phyloP scores from a whole-genome alignment of 2,888 invertebrate species.

The Corythucha ciliata region DNA sequence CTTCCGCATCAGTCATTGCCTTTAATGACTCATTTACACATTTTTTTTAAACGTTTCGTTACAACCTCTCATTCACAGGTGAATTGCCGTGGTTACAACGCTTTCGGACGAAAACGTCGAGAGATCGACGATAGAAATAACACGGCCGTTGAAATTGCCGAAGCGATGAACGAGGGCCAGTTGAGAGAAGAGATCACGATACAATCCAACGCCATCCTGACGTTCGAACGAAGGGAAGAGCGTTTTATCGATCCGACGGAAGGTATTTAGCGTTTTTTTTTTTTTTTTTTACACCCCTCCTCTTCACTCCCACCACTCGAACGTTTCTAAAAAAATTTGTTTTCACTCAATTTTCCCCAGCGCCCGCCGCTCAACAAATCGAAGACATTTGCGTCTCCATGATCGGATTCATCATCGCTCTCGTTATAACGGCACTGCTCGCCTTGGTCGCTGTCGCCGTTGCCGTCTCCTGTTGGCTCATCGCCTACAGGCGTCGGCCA shows the following conservation, averaged over 20 bases:
- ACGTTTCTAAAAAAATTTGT: background rate
- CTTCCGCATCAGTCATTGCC: too few relatives aligned
- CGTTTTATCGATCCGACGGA: slow-evolving; percentile 68
- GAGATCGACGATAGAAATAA: slow-evolving; percentile 40
- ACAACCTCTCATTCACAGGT: too few relatives aligned
- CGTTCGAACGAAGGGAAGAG: slow-evolving; percentile 76
- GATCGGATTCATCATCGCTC: slow-evolving; percentile 83
- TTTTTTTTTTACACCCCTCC: background rate
- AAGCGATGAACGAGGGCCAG: slow-evolving; percentile 51
- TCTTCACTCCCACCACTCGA: background rate
- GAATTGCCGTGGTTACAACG: slow-evolving; percentile 83
- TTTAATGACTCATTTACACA: too few relatives aligned
- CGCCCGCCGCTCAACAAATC: slow-evolving; percentile 43
- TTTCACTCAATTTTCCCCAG: slow-evolving; percentile 28
- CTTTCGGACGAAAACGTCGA: slow-evolving; percentile 67
- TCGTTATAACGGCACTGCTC: slow-evolving; percentile 82
- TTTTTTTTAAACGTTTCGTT: too few relatives aligned
- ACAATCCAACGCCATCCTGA: slow-evolving; percentile 82
- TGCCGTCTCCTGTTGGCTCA: slow-evolving; percentile 90
- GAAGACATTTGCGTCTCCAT: slow-evolving; percentile 90
- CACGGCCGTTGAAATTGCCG: slow-evolving; percentile 28
- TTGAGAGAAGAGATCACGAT: slow-evolving; percentile 87
- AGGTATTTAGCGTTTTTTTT: slow-evolving; percentile 45
- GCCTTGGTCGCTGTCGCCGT: slow-evolving; percentile 89
- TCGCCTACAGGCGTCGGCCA: slow-evolving; percentile 82